Percentiles rank a stretch among this genome's conserved stretches.
These are phyloP conservation scores for Camarhynchus parvulus DNA, from an alignment of 2,113 vertebrate species.

Conservation along the genomic window DNA sequence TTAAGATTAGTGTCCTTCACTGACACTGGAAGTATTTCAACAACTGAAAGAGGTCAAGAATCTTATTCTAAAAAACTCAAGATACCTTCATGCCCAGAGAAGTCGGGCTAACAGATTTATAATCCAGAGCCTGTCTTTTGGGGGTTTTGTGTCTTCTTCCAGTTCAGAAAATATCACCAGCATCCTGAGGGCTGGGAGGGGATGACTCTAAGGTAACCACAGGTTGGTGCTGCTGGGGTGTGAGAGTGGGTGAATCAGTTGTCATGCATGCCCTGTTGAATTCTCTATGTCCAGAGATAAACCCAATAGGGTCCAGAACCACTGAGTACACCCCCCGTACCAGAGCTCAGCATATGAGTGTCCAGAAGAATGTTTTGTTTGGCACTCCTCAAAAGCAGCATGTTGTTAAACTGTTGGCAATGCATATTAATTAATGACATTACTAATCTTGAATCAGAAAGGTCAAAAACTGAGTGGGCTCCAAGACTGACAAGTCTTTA, in stretches of 20 bases:
- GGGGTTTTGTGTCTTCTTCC: neutral
- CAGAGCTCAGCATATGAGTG: neutral
- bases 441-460: neutral
- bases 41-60: neutral
- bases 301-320: neutral
- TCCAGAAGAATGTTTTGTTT: neutral
- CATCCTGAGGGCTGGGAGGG: neutral
- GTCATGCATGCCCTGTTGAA: neutral
- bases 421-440: neutral
- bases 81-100: neutral
- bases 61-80: neutral
- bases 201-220: neutral
- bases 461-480: neutral
- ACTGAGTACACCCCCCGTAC: neutral
- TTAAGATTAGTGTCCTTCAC: neutral
- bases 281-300: neutral
- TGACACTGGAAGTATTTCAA: neutral
- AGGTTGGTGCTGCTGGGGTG: neutral
- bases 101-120: neutral
- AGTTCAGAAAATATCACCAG: neutral
- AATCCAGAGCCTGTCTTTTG: neutral
- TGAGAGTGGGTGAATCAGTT: neutral
- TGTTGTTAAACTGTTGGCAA: neutral
- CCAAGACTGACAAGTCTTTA: neutral
- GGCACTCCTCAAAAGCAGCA: neutral